Base-by-base conservation (phyloP, 2,888 invertebrate genomes). In the Myathropa florea region DNA sequence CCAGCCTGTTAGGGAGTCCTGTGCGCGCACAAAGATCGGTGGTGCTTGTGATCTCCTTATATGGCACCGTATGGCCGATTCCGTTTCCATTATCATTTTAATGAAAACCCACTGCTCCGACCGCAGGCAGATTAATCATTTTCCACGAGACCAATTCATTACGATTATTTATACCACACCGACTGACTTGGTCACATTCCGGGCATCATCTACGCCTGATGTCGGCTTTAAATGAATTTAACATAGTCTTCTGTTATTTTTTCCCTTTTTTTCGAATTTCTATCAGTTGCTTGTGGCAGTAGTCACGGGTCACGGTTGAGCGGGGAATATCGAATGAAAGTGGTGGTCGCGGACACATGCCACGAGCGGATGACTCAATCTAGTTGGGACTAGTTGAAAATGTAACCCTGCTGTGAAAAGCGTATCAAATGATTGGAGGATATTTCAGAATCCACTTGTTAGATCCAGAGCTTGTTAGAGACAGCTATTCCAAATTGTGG, bases 81-180 rank as follows among this genome's bases (percentile, higher is more conserved):
- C 30, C 71, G 75, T 75, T 86, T 83, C 86, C 71, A 83, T 86
- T 86, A 86, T 86, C 82, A 83, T 83, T 86, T 75, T 75, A 86
- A 83, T 82, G 75, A 71, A 77, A 75, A 78, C 61, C 78, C 60
- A 46, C 39, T 63, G 60, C 46, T 18, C 7, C 59, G 70, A 36
- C 65, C 78, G 72, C 60, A 23, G 24, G 75, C 21, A 53, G 55
- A 86, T 86, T 86, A 86, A 86, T 86, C 82, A 86, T 75, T 55
- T 70, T 71, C 65, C 78, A 65, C 30, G 61, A 18, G 64, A 46
- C 83, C 75, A 86, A 83, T 86, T 86, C 86, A 83, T 79, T 86
- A 79, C 78, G 75, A 79, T 86, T 83, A 78, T 86, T 86, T 83
- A 83, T 81, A 71, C 28, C 21, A 24, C 67, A 46, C 30, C 57